Percentiles rank a stretch among this genome's conserved stretches.
Conservation (phyloP, 2,797 vertebrate genomes). For the Scolopax rusticola region DNA sequence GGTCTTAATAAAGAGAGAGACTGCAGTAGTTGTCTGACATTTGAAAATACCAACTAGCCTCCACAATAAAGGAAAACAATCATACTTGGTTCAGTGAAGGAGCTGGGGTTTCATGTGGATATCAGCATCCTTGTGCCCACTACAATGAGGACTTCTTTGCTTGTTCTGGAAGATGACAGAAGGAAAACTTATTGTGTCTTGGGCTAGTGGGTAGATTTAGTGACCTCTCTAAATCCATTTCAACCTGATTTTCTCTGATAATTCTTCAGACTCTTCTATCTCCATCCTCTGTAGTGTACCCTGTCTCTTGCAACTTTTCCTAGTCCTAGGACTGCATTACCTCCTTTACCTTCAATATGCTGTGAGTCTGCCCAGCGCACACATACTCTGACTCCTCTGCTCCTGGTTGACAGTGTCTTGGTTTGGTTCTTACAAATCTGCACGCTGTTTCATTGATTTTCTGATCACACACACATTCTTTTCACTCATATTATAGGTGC, state of each 20-base stretch:
- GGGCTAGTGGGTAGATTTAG: not conserved
- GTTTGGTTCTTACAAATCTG: not conserved
- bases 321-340: not conserved
- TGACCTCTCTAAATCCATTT: not conserved
- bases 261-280: not conserved
- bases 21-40: not conserved
- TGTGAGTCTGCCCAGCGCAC: not conserved
- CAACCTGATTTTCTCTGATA: not conserved
- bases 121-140: not conserved
- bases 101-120: not conserved
- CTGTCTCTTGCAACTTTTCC: not conserved
- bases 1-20: not conserved
- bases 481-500: not conserved
- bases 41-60: conserved; percentile 2
- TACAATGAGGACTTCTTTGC: not conserved
- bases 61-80: not conserved
- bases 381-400: not conserved
- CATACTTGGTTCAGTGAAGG: not conserved
- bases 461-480: conserved; percentile 57
- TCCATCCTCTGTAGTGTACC: not conserved
- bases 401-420: not conserved
- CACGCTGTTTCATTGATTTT: conserved; percentile 61
- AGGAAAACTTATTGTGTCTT: not conserved
- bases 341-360: not conserved
- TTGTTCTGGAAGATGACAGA: not conserved